A percentile compares a stretch with the other conserved stretches of the same genome.
Evolutionary conservation across 2,797 vertebrate genomes (phyloP).

Genomic region (Gadopsis marmoratus): DNA sequence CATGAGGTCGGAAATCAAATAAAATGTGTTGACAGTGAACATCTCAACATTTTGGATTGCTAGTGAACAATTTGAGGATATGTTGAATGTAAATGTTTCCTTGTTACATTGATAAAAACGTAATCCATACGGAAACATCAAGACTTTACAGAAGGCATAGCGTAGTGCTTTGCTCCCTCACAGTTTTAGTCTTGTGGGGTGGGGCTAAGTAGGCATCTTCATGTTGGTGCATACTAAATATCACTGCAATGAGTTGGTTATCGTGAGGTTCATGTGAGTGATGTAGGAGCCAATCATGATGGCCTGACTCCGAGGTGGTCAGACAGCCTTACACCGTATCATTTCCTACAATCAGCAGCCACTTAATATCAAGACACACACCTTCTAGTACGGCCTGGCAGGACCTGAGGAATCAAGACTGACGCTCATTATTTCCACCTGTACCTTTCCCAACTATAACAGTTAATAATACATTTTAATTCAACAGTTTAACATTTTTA

Average conservation of each 20-base stretch:
- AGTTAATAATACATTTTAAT: conserved; percentile 38
- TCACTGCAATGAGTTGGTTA: conserved; percentile 36
- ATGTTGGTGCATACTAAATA: conserved; percentile 38
- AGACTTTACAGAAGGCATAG: not conserved
- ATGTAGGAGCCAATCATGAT: conserved; percentile 59
- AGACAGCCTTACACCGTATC: conserved; percentile 44
- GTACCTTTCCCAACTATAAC: conserved; percentile 8
- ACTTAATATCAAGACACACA: conserved; percentile 64
- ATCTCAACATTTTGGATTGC: not conserved
- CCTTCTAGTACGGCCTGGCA: conserved; percentile 46
- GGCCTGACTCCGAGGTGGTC: conserved; percentile 49
- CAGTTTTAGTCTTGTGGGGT: conserved; percentile 3
- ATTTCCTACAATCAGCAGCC: conserved; percentile 67
- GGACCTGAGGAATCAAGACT: conserved; percentile 40
- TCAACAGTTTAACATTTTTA: conserved; percentile 14
- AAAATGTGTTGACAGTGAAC: not conserved
- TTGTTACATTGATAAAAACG: not conserved
- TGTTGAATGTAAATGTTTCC: not conserved
- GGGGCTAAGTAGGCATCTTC: conserved; percentile 6
- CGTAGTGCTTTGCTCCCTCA: not conserved
- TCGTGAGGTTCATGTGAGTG: conserved; percentile 41
- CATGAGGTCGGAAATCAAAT: not conserved
- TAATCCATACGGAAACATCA: not conserved
- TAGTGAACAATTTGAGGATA: not conserved
- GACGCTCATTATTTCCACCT: conserved; percentile 43